These are phyloP conservation scores for Fulica atra DNA, from an alignment of 2,113 vertebrate genomes.

Conservation along the genomic window DNA sequence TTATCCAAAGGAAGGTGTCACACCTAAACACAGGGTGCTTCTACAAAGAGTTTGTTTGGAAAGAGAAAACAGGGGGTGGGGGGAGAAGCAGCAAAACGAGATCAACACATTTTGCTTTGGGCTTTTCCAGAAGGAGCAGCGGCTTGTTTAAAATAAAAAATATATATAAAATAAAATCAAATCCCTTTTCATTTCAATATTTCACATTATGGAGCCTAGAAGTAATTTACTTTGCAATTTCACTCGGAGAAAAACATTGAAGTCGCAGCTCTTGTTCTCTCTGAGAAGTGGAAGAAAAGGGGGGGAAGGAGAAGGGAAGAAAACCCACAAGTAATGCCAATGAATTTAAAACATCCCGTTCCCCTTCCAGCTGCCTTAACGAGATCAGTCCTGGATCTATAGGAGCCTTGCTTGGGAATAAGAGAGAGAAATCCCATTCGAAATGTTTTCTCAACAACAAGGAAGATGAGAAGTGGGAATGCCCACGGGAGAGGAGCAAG, in stretches of 20 bases:
- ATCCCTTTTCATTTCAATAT: slow-evolving; percentile 25
- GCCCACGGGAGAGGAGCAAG: neutral
- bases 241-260: neutral
- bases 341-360: slow-evolving; percentile 16
- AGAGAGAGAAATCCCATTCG: neutral
- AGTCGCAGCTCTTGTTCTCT: slow-evolving; percentile 10
- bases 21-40: accelerated
- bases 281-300: slow-evolving; percentile 17
- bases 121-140: neutral
- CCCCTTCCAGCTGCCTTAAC: neutral
- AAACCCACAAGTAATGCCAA: neutral
- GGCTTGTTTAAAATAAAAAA: neutral
- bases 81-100: neutral
- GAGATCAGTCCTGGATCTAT: neutral
- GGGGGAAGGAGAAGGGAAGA: neutral
- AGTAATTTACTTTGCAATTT: slow-evolving; percentile 38
- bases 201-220: neutral
- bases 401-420: neutral
- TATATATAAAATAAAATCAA: neutral
- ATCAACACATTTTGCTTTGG: slow-evolving; percentile 28
- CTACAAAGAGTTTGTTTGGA: neutral
- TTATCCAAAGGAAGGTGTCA: neutral
- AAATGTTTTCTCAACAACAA: neutral
- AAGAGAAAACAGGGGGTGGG: neutral
- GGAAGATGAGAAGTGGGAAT: neutral